Evolutionary conservation across 2,113 vertebrate species (phyloP), one percentile per base, ranked within the genome.

Genomic region (Euleptes europaea): DNA sequence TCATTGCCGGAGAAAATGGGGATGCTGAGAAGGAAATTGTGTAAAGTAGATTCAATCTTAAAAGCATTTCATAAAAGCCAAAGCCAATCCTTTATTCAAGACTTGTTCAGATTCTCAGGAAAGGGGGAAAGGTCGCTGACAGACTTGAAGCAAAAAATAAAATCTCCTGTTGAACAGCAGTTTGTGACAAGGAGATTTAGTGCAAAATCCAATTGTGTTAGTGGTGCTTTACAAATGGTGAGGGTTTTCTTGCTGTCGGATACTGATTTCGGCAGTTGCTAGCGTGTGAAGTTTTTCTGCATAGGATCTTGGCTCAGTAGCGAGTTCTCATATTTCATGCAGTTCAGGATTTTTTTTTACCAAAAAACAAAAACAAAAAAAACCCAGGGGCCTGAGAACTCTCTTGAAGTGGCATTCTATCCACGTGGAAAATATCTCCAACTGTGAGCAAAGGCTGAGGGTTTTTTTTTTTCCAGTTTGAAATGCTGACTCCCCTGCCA

Each of bases 291-390:
- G 67, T 90, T 86, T 88, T 88, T 80, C 89, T 89, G 86, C 9
- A 1, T 80, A 1, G 2, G 80, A 90, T n/a, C 83, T 90, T 31
- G 0, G 13, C 85, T 84, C 1, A 4, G 90, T 82, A 80, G 88
- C 87, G 17, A 63, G 89, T 93, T 81, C 78, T 92, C 93, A 92
- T 84, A 78, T 67, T 85, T 75, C 28, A 35, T 65, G 79, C 85
- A 57, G 54, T 4, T 79, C n/a, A 15, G 35, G 10, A 31, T 85
- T 54, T 57, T 57, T 57, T 80, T 80, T 14, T 35, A 78, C 23
- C 10, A 49, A 76, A 54, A 38, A 54, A 7, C 28, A 31, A 47
- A 28, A 0, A 0, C 6, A 75, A 51, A 2, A 1, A 63, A 67
- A 76, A 40, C 10, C 66, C 42, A 60, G 14, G 33, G 38, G 54